Conservation (phyloP, 2,113 vertebrate genomes). For the Ornithorhynchus anatinus region DNA sequence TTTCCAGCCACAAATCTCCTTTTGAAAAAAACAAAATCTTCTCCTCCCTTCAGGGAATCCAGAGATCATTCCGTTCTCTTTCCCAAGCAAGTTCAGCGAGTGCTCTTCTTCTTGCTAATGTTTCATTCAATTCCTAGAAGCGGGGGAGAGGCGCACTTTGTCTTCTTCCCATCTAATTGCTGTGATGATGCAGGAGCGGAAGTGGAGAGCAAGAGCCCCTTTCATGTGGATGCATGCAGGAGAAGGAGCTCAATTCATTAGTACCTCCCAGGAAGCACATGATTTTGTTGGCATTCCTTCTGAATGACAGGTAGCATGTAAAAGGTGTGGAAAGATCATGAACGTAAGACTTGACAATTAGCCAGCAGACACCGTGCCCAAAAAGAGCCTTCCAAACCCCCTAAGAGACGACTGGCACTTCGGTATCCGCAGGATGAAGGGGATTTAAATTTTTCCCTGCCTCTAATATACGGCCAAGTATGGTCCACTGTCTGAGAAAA, state of each 20-base stretch:
- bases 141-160: not conserved
- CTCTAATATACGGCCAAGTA: too few relatives aligned
- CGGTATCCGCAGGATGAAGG: too few relatives aligned
- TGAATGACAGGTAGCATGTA: slow-evolving; percentile 3
- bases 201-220: not conserved
- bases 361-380: too few relatives aligned
- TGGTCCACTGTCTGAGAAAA: too few relatives aligned
- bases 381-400: too few relatives aligned
- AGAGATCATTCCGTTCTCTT: not conserved
- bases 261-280: slow-evolving; percentile 21
- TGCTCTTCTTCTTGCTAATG: not conserved
- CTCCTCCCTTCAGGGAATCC: not conserved
- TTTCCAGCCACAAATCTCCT: not conserved
- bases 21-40: not conserved
- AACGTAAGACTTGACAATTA: not conserved
- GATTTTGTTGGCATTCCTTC: not conserved
- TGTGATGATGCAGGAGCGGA: not conserved
- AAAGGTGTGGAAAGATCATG: not conserved
- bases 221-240: not conserved
- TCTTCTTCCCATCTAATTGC: not conserved
- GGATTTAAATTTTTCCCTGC: too few relatives aligned
- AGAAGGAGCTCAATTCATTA: slow-evolving; percentile 2
- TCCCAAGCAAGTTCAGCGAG: not conserved
- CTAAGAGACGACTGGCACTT: too few relatives aligned
- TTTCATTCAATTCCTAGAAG: not conserved